A percentile compares a stretch with the other conserved stretches of the same genome.
Evolutionary conservation across 35 echinoderm and acorn worm genomes (phyloP).

Genomic region (Apostichopus parvimensis): DNA sequence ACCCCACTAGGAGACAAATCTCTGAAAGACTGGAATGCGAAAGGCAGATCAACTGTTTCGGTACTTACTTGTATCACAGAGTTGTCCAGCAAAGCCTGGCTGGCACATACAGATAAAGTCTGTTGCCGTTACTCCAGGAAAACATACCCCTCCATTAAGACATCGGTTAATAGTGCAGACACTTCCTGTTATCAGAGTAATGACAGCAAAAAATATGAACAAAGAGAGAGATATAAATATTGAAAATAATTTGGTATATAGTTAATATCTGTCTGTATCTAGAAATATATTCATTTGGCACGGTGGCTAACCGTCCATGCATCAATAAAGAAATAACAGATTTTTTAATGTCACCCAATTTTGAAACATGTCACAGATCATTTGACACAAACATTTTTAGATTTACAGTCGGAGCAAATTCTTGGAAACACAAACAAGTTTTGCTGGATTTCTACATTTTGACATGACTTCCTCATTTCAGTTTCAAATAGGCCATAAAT

Average conservation of each 20-base stretch:
- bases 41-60: background rate
- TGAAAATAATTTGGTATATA: too few relatives aligned
- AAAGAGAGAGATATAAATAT: background rate
- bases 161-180: background rate
- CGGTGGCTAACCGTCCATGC: too few relatives aligned
- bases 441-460: background rate
- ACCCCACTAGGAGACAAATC: too few relatives aligned
- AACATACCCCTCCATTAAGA: background rate
- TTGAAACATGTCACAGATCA: too few relatives aligned
- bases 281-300: too few relatives aligned
- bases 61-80: constrained; percentile 25
- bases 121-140: background rate
- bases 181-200: background rate
- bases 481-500: too few relatives aligned
- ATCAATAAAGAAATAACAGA: too few relatives aligned
- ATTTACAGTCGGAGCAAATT: too few relatives aligned
- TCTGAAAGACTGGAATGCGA: too few relatives aligned
- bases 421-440: background rate
- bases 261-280: too few relatives aligned
- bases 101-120: background rate
- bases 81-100: background rate
- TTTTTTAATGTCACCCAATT: too few relatives aligned
- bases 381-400: too few relatives aligned
- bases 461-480: background rate
- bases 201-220: background rate